Percentiles rank a stretch among this genome's conserved stretches.
Evolutionary conservation across 2,113 vertebrate species (phyloP).

Genomic region (Ploceus nigricollis): DNA sequence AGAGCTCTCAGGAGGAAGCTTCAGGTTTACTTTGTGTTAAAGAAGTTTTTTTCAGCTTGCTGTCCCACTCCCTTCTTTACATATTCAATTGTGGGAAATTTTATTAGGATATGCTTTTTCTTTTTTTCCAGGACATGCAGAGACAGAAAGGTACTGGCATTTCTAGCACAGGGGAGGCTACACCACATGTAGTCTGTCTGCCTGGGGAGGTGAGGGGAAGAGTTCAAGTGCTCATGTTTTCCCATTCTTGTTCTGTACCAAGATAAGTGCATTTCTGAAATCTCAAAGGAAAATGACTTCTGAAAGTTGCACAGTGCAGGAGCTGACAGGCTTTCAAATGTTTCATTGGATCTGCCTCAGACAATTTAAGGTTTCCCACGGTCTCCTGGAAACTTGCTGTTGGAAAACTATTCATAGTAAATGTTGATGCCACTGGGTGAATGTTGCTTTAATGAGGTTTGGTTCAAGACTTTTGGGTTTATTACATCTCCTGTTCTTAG

Average conservation of each 20-base stretch:
- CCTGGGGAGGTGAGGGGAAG: background rate
- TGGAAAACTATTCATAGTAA: background rate
- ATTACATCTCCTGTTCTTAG: background rate
- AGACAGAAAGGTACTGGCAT: background rate
- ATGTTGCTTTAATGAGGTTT: background rate
- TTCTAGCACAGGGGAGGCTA: background rate
- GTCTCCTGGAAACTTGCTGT: background rate
- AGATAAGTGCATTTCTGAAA: constrained; percentile 20
- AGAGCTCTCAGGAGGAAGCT: background rate
- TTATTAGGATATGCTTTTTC: background rate
- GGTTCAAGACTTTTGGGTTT: background rate
- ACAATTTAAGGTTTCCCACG: constrained; percentile 8
- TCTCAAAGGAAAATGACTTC: constrained; percentile 25
- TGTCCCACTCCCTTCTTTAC: background rate
- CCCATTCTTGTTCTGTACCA: background rate
- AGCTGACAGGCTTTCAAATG: constrained; percentile 24
- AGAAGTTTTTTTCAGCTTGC: background rate
- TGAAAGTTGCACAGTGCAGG: background rate
- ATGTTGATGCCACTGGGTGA: background rate
- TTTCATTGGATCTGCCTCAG: background rate
- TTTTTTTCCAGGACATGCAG: background rate
- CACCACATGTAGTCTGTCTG: background rate
- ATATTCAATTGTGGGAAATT: background rate
- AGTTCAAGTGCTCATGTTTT: background rate
- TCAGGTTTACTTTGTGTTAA: background rate